Conservation (phyloP, 2,797 vertebrate species). For the Premnoplex brunnescens region DNA sequence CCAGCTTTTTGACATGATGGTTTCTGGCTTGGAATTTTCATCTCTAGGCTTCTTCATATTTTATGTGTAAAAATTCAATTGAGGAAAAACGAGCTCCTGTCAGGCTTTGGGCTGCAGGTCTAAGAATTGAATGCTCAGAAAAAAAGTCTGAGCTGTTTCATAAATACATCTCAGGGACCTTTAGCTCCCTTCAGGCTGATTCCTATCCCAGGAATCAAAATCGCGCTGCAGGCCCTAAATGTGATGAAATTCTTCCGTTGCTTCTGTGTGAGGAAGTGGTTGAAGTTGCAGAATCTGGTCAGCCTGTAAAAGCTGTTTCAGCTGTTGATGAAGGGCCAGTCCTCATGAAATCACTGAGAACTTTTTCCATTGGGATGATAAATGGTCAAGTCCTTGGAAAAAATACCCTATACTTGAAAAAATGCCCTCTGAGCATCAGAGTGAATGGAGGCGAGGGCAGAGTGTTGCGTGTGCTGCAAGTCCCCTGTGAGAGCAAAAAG, state of each 20-base stretch:
- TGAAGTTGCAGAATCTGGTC: background rate
- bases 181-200: background rate
- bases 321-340: background rate
- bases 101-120: background rate
- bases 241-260: background rate
- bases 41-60: background rate
- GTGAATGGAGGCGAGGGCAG: background rate
- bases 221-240: background rate
- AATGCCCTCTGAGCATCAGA: background rate
- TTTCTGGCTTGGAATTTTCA: background rate
- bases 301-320: background rate
- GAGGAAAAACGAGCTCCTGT: background rate
- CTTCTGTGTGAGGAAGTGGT: background rate
- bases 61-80: background rate
- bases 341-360: background rate
- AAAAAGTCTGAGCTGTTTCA: background rate
- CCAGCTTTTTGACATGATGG: background rate
- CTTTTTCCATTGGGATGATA: background rate
- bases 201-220: conserved; percentile 20
- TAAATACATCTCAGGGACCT: background rate
- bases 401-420: background rate
- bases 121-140: background rate
- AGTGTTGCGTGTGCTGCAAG: background rate
- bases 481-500: background rate
- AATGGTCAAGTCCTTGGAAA: background rate